Percentiles rank a stretch among this genome's conserved stretches.
Conservation (phyloP, 2,113 vertebrate species). For the Hypanus sabinus region DNA sequence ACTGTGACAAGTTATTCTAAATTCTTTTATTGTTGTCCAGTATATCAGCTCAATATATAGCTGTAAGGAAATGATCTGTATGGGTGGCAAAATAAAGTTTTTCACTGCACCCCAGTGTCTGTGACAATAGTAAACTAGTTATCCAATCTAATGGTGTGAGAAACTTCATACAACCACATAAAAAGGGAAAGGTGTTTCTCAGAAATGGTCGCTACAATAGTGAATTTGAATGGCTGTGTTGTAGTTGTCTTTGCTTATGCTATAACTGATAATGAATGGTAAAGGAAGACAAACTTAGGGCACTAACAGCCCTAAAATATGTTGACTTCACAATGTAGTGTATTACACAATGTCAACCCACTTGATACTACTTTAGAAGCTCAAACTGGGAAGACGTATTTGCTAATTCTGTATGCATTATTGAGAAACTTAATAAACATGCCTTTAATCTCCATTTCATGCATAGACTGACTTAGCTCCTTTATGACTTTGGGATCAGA, state of each 20-base stretch:
- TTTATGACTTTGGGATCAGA: neutral
- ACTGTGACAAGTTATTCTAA: too few species aligned
- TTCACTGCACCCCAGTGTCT: too few species aligned
- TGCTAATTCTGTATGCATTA: too few species aligned
- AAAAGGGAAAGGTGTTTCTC: neutral
- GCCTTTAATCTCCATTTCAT: neutral
- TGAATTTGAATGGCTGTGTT: neutral
- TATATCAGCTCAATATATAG: too few species aligned
- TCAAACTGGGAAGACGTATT: neutral
- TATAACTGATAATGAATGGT: neutral
- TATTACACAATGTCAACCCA: neutral
- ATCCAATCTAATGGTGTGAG: neutral
- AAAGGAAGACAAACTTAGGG: neutral
- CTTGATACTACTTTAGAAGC: neutral
- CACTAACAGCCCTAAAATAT: neutral
- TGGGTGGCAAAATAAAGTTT: too few species aligned
- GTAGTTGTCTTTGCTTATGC: too few species aligned
- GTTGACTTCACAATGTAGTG: neutral
- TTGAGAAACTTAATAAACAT: neutral
- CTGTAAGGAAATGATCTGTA: too few species aligned
- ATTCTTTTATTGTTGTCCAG: too few species aligned
- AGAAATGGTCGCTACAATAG: neutral
- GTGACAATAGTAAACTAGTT: too few species aligned
- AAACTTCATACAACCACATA: neutral
- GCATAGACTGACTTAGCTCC: neutral